These are phyloP conservation scores for Mastomys coucha DNA, from an alignment of 2,113 vertebrate species.

Conservation along the genomic window DNA sequence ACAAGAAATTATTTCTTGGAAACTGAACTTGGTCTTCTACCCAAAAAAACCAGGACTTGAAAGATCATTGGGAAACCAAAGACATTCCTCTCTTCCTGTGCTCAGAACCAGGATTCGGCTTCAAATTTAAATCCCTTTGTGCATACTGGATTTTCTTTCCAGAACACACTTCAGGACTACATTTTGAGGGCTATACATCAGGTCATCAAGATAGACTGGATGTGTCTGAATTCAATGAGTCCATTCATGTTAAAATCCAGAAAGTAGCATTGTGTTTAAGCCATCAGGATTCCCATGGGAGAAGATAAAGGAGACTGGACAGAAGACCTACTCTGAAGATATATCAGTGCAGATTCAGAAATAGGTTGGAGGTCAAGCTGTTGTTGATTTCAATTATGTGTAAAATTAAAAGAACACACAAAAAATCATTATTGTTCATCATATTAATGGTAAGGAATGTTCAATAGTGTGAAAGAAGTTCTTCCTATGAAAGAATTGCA, in stretches of 20 bases:
- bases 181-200: no score
- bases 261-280: background rate
- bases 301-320: background rate
- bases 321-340: background rate
- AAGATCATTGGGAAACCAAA: background rate
- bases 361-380: background rate
- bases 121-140: background rate
- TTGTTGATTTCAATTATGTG: background rate
- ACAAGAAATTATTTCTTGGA: background rate
- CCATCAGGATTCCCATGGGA: background rate
- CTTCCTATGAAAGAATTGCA: background rate
- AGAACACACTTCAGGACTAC: no score
- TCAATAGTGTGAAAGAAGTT: background rate
- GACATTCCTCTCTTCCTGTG: background rate
- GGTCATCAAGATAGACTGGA: background rate
- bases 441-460: background rate
- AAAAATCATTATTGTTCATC: background rate
- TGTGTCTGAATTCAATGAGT: background rate
- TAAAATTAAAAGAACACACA: constrained; percentile 34
- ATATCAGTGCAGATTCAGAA: background rate
- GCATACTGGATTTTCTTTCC: background rate
- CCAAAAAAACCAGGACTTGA: background rate
- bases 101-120: background rate
- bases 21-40: background rate
- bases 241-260: background rate